These are phyloP conservation scores for Lapara coniferarum DNA, from an alignment of 2,888 invertebrate species.

Conservation along the genomic window DNA sequence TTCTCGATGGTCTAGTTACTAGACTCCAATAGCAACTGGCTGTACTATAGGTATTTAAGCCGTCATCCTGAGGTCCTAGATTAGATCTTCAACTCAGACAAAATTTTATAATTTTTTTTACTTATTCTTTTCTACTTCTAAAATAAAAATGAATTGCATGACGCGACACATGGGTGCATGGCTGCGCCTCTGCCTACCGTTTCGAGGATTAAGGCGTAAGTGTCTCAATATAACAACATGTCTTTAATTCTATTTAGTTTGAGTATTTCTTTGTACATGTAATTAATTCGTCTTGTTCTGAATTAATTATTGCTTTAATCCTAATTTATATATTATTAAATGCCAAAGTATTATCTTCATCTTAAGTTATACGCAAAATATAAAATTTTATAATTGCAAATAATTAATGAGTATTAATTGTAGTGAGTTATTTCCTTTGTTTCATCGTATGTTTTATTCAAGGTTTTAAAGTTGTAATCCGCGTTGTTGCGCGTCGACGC, in stretches of 20 bases:
- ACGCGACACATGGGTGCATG: too few species aligned
- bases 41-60: too few species aligned
- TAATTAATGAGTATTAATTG: neutral
- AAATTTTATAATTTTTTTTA: too few species aligned
- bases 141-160: too few species aligned
- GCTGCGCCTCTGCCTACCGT: too few species aligned
- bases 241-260: neutral
- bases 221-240: too few species aligned
- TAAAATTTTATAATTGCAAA: constrained; percentile 5
- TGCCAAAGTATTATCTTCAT: constrained; percentile 4
- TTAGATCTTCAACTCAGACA: too few species aligned
- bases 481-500: neutral
- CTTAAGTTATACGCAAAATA: constrained; percentile 2
- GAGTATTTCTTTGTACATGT: neutral
- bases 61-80: too few species aligned
- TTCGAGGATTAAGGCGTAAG: too few species aligned
- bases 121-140: too few species aligned
- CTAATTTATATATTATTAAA: neutral
- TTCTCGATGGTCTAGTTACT: too few species aligned
- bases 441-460: neutral
- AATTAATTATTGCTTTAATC: neutral
- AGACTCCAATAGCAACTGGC: too few species aligned
- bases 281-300: neutral
- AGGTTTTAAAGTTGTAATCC: neutral
- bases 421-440: constrained; percentile 5